Conservation (phyloP, 2,113 vertebrate genomes). For the Oxyruncus cristatus region DNA sequence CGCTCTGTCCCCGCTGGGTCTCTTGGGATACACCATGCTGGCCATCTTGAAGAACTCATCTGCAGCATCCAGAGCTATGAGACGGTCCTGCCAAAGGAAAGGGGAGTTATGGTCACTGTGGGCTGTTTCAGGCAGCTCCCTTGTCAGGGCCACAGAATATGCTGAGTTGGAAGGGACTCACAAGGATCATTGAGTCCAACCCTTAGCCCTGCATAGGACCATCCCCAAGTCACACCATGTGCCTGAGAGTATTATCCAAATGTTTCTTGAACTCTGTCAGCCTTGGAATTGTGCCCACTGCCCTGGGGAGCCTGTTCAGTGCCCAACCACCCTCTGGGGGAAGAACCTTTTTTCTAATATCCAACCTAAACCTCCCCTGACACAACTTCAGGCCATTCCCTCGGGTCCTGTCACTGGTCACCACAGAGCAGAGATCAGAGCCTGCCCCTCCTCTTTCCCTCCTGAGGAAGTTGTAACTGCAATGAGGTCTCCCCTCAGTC, state of each 20-base stretch:
- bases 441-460: background rate
- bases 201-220: background rate
- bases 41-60: constrained; percentile 88
- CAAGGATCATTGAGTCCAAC: background rate
- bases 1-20: background rate
- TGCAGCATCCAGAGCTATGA: constrained; percentile 87
- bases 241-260: background rate
- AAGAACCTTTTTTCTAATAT: background rate
- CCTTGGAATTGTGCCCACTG: background rate
- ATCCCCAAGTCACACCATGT: background rate
- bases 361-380: background rate
- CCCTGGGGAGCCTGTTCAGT: background rate
- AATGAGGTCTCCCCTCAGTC: background rate
- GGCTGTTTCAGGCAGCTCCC: background rate
- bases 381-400: background rate
- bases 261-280: background rate
- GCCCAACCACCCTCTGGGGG: background rate
- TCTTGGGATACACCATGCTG: constrained; percentile 81
- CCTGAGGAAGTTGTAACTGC: background rate
- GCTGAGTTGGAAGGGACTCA: background rate
- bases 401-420: background rate
- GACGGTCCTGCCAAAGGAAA: constrained; percentile 77
- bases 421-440: background rate
- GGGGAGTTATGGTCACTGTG: accelerated
- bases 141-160: background rate